These are phyloP conservation scores for Drosophila neocordata DNA, from an alignment of 1,140 invertebrate species.

Conservation along the genomic window DNA sequence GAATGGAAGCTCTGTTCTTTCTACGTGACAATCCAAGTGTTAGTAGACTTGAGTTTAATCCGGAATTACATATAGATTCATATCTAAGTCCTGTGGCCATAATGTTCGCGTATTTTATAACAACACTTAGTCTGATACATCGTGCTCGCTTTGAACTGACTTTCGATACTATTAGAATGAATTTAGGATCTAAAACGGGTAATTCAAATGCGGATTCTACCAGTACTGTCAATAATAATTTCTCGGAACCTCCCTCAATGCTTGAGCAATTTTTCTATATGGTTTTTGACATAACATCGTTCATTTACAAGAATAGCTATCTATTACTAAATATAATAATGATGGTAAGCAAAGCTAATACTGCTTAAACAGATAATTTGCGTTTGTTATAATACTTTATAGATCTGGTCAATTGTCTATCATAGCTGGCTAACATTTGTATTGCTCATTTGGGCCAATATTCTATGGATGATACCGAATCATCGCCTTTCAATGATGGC, in stretches of 20 bases:
- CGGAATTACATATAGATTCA: slow-evolving; percentile 86
- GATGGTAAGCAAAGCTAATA: slow-evolving; percentile 88
- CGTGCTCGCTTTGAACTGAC: slow-evolving; percentile 84
- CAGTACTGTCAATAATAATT: neutral
- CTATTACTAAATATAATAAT: slow-evolving; percentile 93
- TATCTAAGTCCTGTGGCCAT: slow-evolving; percentile 90
- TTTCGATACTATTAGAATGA: slow-evolving; percentile 30
- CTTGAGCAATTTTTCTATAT: slow-evolving; percentile 86
- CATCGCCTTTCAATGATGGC: slow-evolving; percentile 95
- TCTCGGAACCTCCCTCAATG: slow-evolving; percentile 74
- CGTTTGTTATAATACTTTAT: slow-evolving; percentile 18
- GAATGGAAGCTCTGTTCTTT: slow-evolving; percentile 84
- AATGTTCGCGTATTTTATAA: slow-evolving; percentile 88
- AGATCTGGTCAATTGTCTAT: slow-evolving; percentile 98
- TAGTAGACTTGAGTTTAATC: slow-evolving; percentile 62
- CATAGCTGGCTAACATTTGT: slow-evolving; percentile 98
- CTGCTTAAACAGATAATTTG: too few relatives aligned
- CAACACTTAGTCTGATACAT: slow-evolving; percentile 87
- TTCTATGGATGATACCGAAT: slow-evolving; percentile 97
- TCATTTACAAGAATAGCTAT: slow-evolving; percentile 92
- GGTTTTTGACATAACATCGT: slow-evolving; percentile 86
- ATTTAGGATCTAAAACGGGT: slow-evolving; percentile 19
- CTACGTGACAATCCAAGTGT: slow-evolving; percentile 85
- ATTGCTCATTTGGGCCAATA: slow-evolving; percentile 94
- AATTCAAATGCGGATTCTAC: neutral